These are phyloP conservation scores for Gephyroberyx darwinii DNA, from an alignment of 2,797 vertebrate genomes.

Conservation along the genomic window DNA sequence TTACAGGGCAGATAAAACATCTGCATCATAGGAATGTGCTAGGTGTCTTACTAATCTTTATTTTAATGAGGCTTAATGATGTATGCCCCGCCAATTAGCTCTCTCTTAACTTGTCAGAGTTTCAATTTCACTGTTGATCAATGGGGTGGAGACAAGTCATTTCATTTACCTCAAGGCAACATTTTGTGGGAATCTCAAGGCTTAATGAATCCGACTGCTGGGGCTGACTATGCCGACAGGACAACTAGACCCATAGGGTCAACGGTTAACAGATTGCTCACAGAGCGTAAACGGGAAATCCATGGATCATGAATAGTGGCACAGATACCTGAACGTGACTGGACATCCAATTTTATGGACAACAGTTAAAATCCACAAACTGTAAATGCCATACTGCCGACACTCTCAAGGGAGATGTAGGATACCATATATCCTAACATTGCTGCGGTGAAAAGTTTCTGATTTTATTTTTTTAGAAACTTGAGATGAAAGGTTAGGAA, in stretches of 20 bases:
- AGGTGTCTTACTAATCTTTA: slow-evolving; percentile 61
- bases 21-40: slow-evolving; percentile 30
- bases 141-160: slow-evolving; percentile 70
- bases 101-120: slow-evolving; percentile 71
- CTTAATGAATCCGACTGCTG: slow-evolving; percentile 29
- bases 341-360: background rate
- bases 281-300: background rate
- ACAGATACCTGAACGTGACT: background rate
- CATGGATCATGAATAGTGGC: background rate
- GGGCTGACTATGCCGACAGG: slow-evolving; percentile 7
- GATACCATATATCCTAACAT: too few relatives aligned
- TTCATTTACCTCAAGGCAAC: slow-evolving; percentile 71
- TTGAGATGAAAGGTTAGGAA: background rate
- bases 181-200: slow-evolving; percentile 46
- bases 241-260: background rate
- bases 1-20: slow-evolving; percentile 23
- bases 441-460: background rate
- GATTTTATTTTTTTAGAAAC: background rate
- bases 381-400: too few relatives aligned
- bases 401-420: too few relatives aligned
- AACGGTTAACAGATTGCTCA: slow-evolving; percentile 25
- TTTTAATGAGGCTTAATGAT: slow-evolving; percentile 80
- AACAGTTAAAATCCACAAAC: background rate
- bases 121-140: slow-evolving; percentile 76
- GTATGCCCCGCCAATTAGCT: slow-evolving; percentile 74